A percentile compares a stretch with the other conserved stretches of the same genome.
Evolutionary conservation across 2,888 invertebrate genomes (phyloP).

Genomic region (Dryadula phaetusa): DNA sequence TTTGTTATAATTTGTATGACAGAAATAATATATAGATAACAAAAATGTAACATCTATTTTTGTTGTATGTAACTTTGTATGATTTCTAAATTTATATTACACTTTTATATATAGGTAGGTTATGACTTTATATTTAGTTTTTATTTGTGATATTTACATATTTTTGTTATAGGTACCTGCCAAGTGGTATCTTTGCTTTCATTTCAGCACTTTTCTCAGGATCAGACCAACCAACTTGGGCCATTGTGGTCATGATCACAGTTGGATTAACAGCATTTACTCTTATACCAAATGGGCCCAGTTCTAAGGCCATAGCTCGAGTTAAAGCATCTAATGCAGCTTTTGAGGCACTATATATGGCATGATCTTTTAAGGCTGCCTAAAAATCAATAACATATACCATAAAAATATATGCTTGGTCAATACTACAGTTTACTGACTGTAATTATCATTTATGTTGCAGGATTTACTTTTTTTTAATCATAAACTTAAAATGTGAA

Average conservation of each 20-base stretch:
- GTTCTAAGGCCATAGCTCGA: constrained; percentile 93
- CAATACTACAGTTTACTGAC: too few species aligned
- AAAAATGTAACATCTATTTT: too few species aligned
- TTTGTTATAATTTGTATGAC: too few species aligned
- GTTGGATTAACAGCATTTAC: constrained; percentile 97
- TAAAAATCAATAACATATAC: constrained; percentile 49
- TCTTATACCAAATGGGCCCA: constrained; percentile 93
- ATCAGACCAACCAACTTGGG: constrained; percentile 93
- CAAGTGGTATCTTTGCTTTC: constrained; percentile 92
- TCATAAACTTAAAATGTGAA: background rate
- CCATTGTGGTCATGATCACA: constrained; percentile 97
- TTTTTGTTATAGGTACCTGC: constrained; percentile 83
- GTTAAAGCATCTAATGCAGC: constrained; percentile 95
- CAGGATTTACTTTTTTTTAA: background rate
- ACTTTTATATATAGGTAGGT: too few species aligned
- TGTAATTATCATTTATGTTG: background rate
- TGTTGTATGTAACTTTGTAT: too few species aligned
- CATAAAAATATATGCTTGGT: too few species aligned
- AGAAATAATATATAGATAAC: too few species aligned
- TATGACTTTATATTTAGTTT: too few species aligned
- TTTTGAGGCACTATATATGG: constrained; percentile 94
- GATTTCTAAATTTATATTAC: too few species aligned
- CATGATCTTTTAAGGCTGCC: constrained; percentile 90
- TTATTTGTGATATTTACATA: background rate
- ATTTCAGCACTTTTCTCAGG: constrained; percentile 89